These are phyloP conservation scores for Drosophila nigromelanica DNA, from an alignment of 1,140 invertebrate species.

Conservation along the genomic window DNA sequence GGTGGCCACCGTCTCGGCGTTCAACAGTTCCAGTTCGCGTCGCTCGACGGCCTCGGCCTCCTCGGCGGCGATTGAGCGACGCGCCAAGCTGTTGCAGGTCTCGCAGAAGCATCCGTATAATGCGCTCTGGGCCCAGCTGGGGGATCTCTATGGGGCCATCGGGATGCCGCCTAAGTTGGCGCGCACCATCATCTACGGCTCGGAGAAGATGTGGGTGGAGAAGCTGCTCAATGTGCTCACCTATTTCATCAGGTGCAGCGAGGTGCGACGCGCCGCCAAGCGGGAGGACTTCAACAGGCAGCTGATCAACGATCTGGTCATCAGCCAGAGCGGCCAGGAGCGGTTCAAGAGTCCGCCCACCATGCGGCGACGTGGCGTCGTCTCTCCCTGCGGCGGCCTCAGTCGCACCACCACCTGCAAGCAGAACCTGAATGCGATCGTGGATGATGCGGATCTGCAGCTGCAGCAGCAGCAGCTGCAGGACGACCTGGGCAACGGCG, in stretches of 20 bases:
- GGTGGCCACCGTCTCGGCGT: slow-evolving; percentile 90
- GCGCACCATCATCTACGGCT: slow-evolving; percentile 91
- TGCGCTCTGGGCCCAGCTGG: slow-evolving; percentile 93
- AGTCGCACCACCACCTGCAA: slow-evolving; percentile 71
- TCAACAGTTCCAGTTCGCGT: slow-evolving; percentile 60
- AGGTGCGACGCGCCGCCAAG: slow-evolving; percentile 85
- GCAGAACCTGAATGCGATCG: slow-evolving; percentile 74
- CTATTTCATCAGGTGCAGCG: slow-evolving; percentile 93
- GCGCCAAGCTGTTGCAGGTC: slow-evolving; percentile 75
- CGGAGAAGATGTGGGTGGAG: slow-evolving; percentile 88
- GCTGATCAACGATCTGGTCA: slow-evolving; percentile 62
- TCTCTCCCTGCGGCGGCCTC: slow-evolving; percentile 1
- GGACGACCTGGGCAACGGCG: slow-evolving; percentile 27
- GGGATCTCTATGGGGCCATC: slow-evolving; percentile 92
- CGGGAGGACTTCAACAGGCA: slow-evolving; percentile 83
- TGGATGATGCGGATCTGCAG: slow-evolving; percentile 50
- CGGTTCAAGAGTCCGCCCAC: slow-evolving; percentile 57
- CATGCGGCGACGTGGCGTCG: slow-evolving; percentile 22
- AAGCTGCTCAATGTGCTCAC: slow-evolving; percentile 89
- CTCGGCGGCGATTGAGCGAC: slow-evolving; percentile 75
- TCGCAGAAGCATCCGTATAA: slow-evolving; percentile 87
- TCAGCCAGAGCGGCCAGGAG: slow-evolving; percentile 51
- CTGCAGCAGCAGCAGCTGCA: slow-evolving; percentile 14
- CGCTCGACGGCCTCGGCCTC: slow-evolving; percentile 54
- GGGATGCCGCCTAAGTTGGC: slow-evolving; percentile 90